Evolutionary conservation across 2,113 vertebrate genomes (phyloP).

Genomic region (Ramphastos sulfuratus): DNA sequence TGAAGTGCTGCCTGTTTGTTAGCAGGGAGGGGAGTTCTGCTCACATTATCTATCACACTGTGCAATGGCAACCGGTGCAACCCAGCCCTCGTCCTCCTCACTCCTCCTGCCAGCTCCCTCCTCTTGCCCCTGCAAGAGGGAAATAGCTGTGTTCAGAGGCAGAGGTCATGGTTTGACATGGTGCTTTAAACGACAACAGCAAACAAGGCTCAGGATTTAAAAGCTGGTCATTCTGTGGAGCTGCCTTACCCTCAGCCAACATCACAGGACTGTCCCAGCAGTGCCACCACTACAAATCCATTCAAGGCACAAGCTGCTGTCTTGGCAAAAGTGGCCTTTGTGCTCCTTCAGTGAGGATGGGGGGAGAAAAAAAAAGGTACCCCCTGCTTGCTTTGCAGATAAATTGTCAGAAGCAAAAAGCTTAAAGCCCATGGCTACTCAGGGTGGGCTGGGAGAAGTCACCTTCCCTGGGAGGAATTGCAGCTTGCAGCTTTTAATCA

Average conservation of each 20-base stretch:
- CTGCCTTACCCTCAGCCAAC: background rate
- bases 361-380: background rate
- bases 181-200: no score
- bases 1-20: background rate
- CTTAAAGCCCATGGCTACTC: background rate
- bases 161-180: background rate
- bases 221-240: background rate
- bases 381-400: background rate
- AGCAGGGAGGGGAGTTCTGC: background rate
- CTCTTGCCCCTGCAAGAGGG: accelerated
- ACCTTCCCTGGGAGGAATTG: background rate
- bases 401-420: background rate
- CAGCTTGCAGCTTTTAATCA: background rate
- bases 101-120: background rate
- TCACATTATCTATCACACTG: accelerated
- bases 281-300: accelerated
- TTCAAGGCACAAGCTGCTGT: accelerated
- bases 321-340: accelerated
- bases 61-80: background rate
- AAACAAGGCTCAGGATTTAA: background rate
- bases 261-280: background rate
- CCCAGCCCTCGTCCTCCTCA: background rate
- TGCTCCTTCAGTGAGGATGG: background rate
- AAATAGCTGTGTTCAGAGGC: background rate
- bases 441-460: background rate